Conservation (phyloP, 2,888 invertebrate genomes). For the Synergus gifuensis region DNA sequence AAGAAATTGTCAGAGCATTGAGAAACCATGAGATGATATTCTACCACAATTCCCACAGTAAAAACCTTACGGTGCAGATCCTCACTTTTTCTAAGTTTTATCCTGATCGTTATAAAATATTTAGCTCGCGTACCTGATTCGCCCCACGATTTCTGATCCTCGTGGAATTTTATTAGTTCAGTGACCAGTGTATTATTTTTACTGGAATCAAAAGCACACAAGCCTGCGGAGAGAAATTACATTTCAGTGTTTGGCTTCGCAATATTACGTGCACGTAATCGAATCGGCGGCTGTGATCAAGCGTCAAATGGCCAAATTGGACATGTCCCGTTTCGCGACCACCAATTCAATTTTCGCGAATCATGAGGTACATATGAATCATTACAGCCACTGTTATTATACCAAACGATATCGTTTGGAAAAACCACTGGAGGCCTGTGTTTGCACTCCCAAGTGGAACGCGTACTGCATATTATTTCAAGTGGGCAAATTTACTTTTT, state of each 20-base stretch:
- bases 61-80: slow-evolving; percentile 26
- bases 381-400: slow-evolving; percentile 11
- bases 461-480: slow-evolving; percentile 3
- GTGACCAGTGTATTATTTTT: not conserved
- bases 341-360: slow-evolving; percentile 37
- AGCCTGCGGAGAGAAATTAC: not conserved
- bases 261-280: slow-evolving; percentile 30
- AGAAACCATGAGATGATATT: slow-evolving; percentile 15
- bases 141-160: slow-evolving; percentile 27
- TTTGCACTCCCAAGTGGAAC: not conserved
- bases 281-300: slow-evolving; percentile 27
- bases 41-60: slow-evolving; percentile 36
- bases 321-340: slow-evolving; percentile 31
- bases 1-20: slow-evolving; percentile 20
- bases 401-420: slow-evolving; percentile 29
- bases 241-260: slow-evolving; percentile 18
- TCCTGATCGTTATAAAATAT: slow-evolving; percentile 26
- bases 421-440: slow-evolving; percentile 24
- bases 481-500: slow-evolving; percentile 30
- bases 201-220: not conserved
- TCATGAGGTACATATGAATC: slow-evolving; percentile 38
- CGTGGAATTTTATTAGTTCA: slow-evolving; percentile 15
- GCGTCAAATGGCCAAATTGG: slow-evolving; percentile 30
- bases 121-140: slow-evolving; percentile 16
- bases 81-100: slow-evolving; percentile 31